Conservation (phyloP, 2,888 invertebrate genomes). For the Prosapia bicincta region DNA sequence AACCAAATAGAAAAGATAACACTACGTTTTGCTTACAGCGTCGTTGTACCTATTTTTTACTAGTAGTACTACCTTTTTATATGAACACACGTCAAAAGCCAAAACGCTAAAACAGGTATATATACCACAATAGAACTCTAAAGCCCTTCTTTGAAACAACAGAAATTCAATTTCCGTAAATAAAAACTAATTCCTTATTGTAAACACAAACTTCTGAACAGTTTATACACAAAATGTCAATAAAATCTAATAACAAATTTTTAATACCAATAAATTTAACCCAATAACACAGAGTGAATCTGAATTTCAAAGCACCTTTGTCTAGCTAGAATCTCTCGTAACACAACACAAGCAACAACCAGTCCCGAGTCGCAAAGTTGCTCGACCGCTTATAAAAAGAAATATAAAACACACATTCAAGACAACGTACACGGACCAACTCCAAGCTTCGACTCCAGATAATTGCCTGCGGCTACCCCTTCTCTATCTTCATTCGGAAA, state of each 20-base stretch:
- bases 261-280: not conserved
- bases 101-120: not conserved
- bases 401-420: not conserved
- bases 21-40: too few species aligned
- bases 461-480: not conserved
- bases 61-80: too few species aligned
- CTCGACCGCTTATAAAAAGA: not conserved
- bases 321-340: not conserved
- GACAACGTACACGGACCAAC: not conserved
- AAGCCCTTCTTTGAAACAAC: not conserved
- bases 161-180: too few species aligned
- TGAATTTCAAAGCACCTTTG: not conserved
- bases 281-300: not conserved
- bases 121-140: not conserved
- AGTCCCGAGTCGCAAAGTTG: not conserved
- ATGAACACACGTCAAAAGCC: not conserved
- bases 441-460: not conserved
- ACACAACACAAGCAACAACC: not conserved
- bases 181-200: too few species aligned
- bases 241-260: not conserved
- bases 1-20: too few species aligned
- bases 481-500: not conserved
- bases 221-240: too few species aligned
- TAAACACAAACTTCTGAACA: too few species aligned
- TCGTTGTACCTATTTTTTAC: too few species aligned